Conservation (phyloP, 2,888 invertebrate genomes). For the Drepanosiphum platanoidis region DNA sequence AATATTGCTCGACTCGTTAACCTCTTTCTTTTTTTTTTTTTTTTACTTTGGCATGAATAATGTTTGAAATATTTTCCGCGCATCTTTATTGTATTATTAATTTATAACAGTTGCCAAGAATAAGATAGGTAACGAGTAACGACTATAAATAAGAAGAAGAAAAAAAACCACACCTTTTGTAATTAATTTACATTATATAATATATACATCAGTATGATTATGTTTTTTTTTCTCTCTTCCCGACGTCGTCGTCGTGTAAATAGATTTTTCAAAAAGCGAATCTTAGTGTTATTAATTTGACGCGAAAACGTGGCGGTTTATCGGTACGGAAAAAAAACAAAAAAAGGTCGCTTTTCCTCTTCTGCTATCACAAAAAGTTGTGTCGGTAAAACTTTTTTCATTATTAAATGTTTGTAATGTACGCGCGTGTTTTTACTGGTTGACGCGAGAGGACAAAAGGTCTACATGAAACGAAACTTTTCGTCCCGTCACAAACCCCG, state of each 20-base stretch:
- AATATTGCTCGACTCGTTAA: not conserved
- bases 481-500: not conserved
- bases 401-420: not conserved
- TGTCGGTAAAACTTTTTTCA: not conserved
- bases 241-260: too few species aligned
- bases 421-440: not conserved
- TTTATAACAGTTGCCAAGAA: not conserved
- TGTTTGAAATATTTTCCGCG: not conserved
- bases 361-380: not conserved
- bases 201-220: too few species aligned
- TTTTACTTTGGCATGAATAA: not conserved
- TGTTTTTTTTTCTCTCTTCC: too few species aligned
- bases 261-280: too few species aligned
- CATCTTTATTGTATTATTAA: not conserved
- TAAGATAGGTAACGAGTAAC: too few species aligned
- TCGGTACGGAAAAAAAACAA: too few species aligned
- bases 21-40: not conserved
- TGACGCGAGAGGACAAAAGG: not conserved
- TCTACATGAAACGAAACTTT: not conserved
- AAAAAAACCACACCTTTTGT: not conserved
- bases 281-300: not conserved
- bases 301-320: not conserved
- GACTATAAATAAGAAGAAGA: too few species aligned
- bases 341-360: not conserved
- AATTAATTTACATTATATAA: not conserved